These are phyloP conservation scores for Fregetta grallaria DNA, from an alignment of 2,113 vertebrate genomes.

Conservation along the genomic window DNA sequence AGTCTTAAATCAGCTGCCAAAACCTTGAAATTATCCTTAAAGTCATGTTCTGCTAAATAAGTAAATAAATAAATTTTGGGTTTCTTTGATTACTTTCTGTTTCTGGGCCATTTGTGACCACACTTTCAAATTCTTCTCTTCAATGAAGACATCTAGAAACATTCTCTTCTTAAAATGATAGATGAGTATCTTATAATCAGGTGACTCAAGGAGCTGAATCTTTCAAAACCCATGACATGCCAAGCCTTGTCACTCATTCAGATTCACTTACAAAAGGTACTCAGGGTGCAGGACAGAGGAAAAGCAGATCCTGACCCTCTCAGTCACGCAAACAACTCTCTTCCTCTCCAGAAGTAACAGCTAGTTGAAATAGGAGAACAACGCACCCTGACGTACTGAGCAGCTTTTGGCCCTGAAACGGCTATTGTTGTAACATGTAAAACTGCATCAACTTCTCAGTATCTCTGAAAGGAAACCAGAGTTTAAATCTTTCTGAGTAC, in stretches of 20 bases:
- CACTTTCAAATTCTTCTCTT: not conserved
- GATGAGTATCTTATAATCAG: not conserved
- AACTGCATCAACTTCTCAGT: not conserved
- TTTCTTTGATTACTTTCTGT: not conserved
- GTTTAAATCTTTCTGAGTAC: not conserved
- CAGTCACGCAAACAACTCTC: not conserved
- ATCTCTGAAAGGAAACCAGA: not conserved
- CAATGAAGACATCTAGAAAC: not conserved
- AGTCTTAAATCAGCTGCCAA: not conserved
- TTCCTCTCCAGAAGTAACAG: not conserved
- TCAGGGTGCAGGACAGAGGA: not conserved
- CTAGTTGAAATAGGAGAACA: not conserved
- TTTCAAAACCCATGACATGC: not conserved
- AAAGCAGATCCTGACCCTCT: not conserved
- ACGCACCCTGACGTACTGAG: not conserved
- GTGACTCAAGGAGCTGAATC: not conserved
- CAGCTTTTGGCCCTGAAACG: not conserved
- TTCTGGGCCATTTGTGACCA: not conserved
- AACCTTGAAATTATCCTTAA: not conserved
- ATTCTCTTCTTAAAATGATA: not conserved
- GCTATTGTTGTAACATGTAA: not conserved
- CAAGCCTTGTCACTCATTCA: not conserved
- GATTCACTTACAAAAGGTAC: not conserved
- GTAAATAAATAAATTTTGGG: not conserved
- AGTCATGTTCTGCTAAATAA: not conserved